These are phyloP conservation scores for Mythimna impura DNA, from an alignment of 2,888 invertebrate genomes.

Conservation along the genomic window DNA sequence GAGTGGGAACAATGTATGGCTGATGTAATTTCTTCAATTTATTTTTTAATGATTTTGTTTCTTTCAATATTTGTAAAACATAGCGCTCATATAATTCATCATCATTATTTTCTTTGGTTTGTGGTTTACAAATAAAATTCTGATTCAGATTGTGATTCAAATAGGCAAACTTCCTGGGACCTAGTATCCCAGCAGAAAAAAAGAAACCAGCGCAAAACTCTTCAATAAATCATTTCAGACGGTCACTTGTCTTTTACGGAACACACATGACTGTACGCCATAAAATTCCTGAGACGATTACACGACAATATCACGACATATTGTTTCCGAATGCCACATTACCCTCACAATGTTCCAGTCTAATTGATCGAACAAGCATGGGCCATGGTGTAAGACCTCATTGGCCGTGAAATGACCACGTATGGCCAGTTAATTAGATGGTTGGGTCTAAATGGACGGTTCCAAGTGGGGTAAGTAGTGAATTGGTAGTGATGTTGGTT, in stretches of 20 bases:
- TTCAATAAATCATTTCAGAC: no score
- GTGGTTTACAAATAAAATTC: no score
- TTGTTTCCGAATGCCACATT: neutral
- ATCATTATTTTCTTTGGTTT: no score
- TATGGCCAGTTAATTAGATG: constrained; percentile 44
- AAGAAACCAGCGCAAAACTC: no score
- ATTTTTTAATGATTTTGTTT: no score
- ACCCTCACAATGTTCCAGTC: constrained; percentile 51
- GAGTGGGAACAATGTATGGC: no score
- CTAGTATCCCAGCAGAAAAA: no score
- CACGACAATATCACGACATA: constrained; percentile 5
- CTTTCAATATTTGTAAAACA: no score
- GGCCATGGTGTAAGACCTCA: constrained; percentile 39
- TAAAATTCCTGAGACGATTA: neutral
- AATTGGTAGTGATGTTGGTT: constrained; percentile 21
- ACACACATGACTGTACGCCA: neutral
- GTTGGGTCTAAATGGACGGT: constrained; percentile 30
- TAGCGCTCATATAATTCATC: no score
- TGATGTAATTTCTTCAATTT: no score
- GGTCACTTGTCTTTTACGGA: neutral
- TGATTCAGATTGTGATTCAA: no score
- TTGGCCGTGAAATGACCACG: constrained; percentile 51
- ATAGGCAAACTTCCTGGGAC: no score
- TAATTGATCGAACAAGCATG: constrained; percentile 38
- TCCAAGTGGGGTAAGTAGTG: constrained; percentile 48